A percentile compares a stretch with the other conserved stretches of the same genome.
These are phyloP conservation scores for Campoplex nolae DNA, from an alignment of 2,888 invertebrate species.

Conservation along the genomic window DNA sequence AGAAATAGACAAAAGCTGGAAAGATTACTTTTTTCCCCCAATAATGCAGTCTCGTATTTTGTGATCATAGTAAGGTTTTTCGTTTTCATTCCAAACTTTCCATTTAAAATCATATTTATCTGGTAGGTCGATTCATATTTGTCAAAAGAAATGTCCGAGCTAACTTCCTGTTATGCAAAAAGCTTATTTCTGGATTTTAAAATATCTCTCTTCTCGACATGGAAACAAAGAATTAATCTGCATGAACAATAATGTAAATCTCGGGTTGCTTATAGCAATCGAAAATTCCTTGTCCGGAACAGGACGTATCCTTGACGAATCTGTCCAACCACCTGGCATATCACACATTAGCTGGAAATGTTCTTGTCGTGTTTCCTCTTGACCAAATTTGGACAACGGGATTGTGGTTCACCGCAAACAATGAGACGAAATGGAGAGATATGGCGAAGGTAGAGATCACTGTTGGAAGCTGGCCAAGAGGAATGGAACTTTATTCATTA, in stretches of 20 bases:
- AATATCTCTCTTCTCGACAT: neutral
- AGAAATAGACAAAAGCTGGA: no score
- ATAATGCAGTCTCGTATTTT: no score
- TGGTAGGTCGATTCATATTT: no score
- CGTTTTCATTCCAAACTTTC: no score
- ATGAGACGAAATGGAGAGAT: conserved; percentile 73
- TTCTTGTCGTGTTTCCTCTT: conserved; percentile 71
- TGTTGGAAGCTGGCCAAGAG: conserved; percentile 74
- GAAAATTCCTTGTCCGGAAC: conserved; percentile 16
- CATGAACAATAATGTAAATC: neutral
- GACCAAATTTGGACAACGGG: conserved; percentile 72
- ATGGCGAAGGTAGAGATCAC: conserved; percentile 70
- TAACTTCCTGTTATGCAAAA: no score
- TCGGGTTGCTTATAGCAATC: neutral
- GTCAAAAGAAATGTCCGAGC: no score
- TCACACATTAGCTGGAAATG: conserved; percentile 73
- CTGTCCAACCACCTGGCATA: conserved; percentile 74
- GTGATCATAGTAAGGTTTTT: no score
- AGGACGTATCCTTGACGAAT: conserved; percentile 48
- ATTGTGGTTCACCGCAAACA: conserved; percentile 79
- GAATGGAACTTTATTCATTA: conserved; percentile 36
- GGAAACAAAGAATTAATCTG: neutral
- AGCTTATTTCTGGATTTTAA: no score
- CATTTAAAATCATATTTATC: no score
- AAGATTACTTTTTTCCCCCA: no score